phyloP scores from a whole-genome alignment of 2,113 vertebrate species.

The Ageneiosus marmoratus region DNA sequence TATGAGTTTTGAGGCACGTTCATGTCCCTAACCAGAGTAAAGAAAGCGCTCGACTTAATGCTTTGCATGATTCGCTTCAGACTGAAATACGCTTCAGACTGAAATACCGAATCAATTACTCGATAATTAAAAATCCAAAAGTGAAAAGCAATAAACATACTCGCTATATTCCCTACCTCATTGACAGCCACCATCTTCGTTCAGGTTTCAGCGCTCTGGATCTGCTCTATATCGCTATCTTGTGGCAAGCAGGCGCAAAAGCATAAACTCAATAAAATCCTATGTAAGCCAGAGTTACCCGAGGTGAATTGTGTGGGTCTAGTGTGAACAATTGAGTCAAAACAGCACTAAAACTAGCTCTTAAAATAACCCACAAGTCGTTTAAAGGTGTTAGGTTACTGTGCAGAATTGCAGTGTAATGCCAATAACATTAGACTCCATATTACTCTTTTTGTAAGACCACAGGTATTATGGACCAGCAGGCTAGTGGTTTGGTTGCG shows the following conservation, averaged over 20 bases:
- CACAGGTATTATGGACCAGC: not conserved
- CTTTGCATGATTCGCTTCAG: not conserved
- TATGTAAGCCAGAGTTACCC: not conserved
- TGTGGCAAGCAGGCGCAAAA: slow-evolving; percentile 2
- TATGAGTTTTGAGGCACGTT: not conserved
- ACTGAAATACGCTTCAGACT: not conserved
- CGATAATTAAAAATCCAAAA: not conserved
- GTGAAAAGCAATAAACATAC: too few species aligned
- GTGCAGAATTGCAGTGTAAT: not conserved
- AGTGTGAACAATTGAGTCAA: not conserved
- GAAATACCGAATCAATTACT: not conserved
- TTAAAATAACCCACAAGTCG: not conserved
- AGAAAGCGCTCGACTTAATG: not conserved
- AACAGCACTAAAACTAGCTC: not conserved
- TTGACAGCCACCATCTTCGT: not conserved
- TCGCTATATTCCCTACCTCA: slow-evolving; percentile 13
- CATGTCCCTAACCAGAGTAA: not conserved
- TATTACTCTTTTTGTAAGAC: not conserved
- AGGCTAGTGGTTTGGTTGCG: not conserved
- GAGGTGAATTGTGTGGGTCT: not conserved
- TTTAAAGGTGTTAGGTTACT: not conserved
- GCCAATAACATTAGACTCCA: not conserved
- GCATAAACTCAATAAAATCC: not conserved
- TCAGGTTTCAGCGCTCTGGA: not conserved
- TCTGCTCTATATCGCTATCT: slow-evolving; percentile 30